Conservation (phyloP, 2,888 invertebrate species). For the Pheosia gnoma region DNA sequence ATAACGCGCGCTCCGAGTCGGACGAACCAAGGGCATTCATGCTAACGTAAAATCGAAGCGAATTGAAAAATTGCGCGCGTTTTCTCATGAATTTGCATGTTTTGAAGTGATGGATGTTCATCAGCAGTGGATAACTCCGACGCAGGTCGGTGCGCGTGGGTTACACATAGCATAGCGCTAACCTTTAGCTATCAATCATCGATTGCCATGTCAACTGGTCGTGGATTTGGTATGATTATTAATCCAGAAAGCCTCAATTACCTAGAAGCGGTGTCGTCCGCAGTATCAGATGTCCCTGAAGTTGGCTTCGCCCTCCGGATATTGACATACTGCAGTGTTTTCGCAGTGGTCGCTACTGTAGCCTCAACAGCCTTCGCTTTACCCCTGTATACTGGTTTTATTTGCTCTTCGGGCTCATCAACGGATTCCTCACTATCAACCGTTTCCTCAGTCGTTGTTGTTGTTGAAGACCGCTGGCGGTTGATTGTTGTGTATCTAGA, state of each 20-base stretch:
- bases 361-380: conserved; percentile 49
- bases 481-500: conserved; percentile 84
- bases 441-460: conserved; percentile 46
- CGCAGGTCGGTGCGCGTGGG: no score
- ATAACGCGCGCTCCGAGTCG: no score
- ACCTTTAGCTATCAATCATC: not conserved
- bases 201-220: not conserved
- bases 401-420: conserved; percentile 53
- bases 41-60: no score
- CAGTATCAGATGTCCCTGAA: conserved; percentile 56
- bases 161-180: no score
- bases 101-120: no score
- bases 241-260: conserved; percentile 20
- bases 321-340: conserved; percentile 87
- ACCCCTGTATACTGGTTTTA: conserved; percentile 43
- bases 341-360: conserved; percentile 62
- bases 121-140: no score
- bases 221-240: not conserved
- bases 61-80: no score
- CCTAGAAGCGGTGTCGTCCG: conserved; percentile 72
- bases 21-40: no score
- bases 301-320: conserved; percentile 87
- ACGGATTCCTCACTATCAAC: conserved; percentile 50
- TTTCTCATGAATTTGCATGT: no score
- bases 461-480: conserved; percentile 82